Evolutionary conservation across 2,888 invertebrate genomes (phyloP).

Genomic region (Dolichopus griseipennis): DNA sequence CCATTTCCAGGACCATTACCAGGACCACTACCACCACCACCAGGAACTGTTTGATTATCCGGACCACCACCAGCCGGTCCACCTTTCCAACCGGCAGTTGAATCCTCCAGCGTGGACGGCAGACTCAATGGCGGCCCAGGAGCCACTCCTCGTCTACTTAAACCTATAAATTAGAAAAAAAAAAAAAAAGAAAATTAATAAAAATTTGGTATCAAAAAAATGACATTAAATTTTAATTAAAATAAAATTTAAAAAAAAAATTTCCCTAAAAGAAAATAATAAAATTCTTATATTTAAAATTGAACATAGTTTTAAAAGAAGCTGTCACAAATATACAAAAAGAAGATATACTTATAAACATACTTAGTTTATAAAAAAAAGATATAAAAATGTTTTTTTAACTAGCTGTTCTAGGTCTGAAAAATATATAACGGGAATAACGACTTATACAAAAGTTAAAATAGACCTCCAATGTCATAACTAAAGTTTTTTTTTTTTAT

Average conservation of each 20-base stretch:
- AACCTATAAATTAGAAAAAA: slow-evolving; percentile 47
- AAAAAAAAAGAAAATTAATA: neutral
- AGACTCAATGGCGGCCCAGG: slow-evolving; percentile 52
- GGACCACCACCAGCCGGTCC: slow-evolving; percentile 53
- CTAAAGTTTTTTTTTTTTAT: neutral
- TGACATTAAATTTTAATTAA: neutral
- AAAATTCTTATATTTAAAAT: no score
- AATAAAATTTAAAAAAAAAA: neutral
- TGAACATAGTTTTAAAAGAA: no score
- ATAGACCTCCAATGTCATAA: slow-evolving; percentile 3
- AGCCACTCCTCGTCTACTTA: slow-evolving; percentile 64
- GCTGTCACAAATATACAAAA: no score
- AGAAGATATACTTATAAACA: no score
- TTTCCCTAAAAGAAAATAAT: neutral
- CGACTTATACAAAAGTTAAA: neutral
- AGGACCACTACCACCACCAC: slow-evolving; percentile 63
- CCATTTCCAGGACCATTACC: slow-evolving; percentile 59
- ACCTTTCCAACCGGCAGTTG: slow-evolving; percentile 70
- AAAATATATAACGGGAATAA: neutral
- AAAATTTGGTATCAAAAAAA: neutral
- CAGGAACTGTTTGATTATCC: slow-evolving; percentile 47
- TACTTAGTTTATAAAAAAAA: neutral
- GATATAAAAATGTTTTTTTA: neutral
- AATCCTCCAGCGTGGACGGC: slow-evolving; percentile 67
- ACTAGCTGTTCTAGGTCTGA: neutral